phyloP scores from a whole-genome alignment of 35 echinoderm and acorn worm species.

The Heliocidaris erythrogramma region DNA sequence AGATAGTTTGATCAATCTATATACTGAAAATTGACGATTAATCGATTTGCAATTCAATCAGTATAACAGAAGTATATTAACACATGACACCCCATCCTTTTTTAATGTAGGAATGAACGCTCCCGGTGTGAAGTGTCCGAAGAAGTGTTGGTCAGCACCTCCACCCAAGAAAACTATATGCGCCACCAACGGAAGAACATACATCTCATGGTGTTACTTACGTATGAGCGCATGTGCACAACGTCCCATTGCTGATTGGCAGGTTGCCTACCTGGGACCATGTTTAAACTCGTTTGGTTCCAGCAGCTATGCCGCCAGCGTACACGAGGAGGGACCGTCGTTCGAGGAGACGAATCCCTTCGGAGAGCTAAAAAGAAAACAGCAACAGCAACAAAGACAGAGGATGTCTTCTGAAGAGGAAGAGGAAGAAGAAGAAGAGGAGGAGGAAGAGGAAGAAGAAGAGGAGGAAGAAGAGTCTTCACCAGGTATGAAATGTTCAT shows the following conservation, averaged over 20 bases:
- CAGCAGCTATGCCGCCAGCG: background rate
- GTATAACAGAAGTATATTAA: background rate
- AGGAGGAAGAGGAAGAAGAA: slow-evolving; percentile 40
- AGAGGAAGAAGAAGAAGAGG: slow-evolving; percentile 30
- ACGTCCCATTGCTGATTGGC: slow-evolving; percentile 22
- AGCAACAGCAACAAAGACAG: slow-evolving; percentile 17
- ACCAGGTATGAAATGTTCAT: background rate
- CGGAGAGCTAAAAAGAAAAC: background rate
- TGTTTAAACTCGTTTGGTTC: background rate
- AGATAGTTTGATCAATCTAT: background rate
- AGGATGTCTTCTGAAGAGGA: background rate
- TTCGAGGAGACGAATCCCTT: background rate
- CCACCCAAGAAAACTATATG: background rate
- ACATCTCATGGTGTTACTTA: slow-evolving; percentile 43
- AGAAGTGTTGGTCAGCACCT: slow-evolving; percentile 17
- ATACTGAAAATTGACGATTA: background rate
- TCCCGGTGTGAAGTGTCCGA: background rate
- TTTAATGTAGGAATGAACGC: background rate
- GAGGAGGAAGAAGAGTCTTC: slow-evolving; percentile 24
- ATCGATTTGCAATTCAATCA: background rate
- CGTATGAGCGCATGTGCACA: slow-evolving; percentile 46
- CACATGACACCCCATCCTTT: no score
- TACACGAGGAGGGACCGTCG: background rate
- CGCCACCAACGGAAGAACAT: slow-evolving; percentile 38
- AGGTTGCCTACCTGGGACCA: slow-evolving; percentile 20